Evolutionary conservation across 1,140 invertebrate species (phyloP).

Genomic region (Potamilus streckersoni): DNA sequence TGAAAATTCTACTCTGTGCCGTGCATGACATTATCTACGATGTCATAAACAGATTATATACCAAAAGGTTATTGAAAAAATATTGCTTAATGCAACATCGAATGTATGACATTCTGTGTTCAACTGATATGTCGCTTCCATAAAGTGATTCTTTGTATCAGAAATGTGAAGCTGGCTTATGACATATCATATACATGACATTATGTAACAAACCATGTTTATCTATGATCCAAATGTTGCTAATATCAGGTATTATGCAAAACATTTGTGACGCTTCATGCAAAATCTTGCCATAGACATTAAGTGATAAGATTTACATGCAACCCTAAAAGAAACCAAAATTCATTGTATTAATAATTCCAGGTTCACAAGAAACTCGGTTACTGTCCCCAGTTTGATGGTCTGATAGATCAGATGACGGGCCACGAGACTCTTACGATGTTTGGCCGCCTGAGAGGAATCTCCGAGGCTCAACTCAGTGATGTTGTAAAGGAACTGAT

Average conservation of each 20-base stretch:
- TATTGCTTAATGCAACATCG: too few species aligned
- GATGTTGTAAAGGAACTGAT: conserved; percentile 62
- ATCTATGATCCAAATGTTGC: too few species aligned
- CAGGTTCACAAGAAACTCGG: conserved; percentile 64
- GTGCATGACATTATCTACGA: too few species aligned
- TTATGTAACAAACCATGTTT: too few species aligned
- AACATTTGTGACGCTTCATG: not conserved
- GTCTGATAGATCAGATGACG: conserved; percentile 69
- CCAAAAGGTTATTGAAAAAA: too few species aligned
- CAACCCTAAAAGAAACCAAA: not conserved
- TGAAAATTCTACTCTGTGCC: too few species aligned
- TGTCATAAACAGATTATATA: too few species aligned
- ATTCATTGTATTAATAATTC: not conserved
- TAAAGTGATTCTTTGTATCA: too few species aligned
- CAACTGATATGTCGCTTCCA: too few species aligned
- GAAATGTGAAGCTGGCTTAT: too few species aligned
- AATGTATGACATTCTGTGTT: too few species aligned
- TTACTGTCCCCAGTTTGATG: conserved; percentile 71
- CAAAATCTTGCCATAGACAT: not conserved
- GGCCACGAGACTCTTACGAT: conserved; percentile 78
- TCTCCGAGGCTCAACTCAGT: conserved; percentile 46
- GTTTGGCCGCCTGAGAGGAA: conserved; percentile 79
- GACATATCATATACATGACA: not conserved
- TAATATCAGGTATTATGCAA: not conserved
- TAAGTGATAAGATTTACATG: not conserved